phyloP scores from a whole-genome alignment of 2,113 vertebrate genomes.

The human (Homo sapiens) region GRCh38 chr6:38047501-38048000 shows the following conservation, averaged over 20 bases:
- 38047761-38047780: not conserved
- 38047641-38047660: not conserved
- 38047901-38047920: not conserved
- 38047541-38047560: not conserved
- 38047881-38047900: not conserved
- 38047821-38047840: not conserved
- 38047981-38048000: not conserved
- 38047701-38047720: not conserved
- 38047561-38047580: not conserved
- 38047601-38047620: not conserved
- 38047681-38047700: not conserved
- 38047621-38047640: constrained; percentile 18
- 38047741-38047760: not conserved
- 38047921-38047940: not conserved
- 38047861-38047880: not conserved
- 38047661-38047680: not conserved
- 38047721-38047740: not conserved
- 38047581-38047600: not conserved
- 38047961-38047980: not conserved
- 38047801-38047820: not conserved
- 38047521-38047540: not conserved
- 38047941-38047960: not conserved
- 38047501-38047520: not conserved
- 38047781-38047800: not conserved
- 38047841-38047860: not conserved